A percentile compares a stretch with the other conserved stretches of the same genome.
phyloP scores from a whole-genome alignment of 2,888 invertebrate species.

The Aphrophora alni region DNA sequence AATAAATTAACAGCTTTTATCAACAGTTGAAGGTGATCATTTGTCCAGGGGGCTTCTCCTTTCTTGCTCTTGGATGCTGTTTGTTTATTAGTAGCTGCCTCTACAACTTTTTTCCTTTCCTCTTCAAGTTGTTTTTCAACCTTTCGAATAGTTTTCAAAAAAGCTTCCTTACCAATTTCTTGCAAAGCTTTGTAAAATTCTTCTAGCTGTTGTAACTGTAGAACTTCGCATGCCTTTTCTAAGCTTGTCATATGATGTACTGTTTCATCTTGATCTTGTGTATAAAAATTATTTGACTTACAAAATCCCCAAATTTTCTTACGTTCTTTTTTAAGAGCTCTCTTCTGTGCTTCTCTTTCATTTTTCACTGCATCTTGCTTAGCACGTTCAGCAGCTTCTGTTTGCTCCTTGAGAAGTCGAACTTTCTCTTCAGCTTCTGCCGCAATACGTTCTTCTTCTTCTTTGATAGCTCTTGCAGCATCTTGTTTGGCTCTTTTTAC shows the following conservation, averaged over 20 bases:
- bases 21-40: constrained; percentile 84
- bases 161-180: constrained; percentile 68
- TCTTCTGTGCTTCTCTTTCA: constrained; percentile 85
- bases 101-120: constrained; percentile 67
- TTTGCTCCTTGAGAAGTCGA: constrained; percentile 72
- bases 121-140: constrained; percentile 79
- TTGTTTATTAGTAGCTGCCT: constrained; percentile 44
- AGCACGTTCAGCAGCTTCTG: constrained; percentile 82
- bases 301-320: constrained; percentile 80
- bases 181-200: constrained; percentile 75
- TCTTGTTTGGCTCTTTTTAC: constrained; percentile 85
- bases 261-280: constrained; percentile 70
- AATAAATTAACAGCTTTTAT: constrained; percentile 98
- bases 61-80: constrained; percentile 42
- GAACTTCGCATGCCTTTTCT: constrained; percentile 87
- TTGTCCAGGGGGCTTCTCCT: constrained; percentile 72
- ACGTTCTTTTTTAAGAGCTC: constrained; percentile 84
- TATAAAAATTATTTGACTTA: constrained; percentile 83
- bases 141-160: constrained; percentile 70
- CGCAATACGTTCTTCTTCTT: constrained; percentile 78
- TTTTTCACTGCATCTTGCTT: constrained; percentile 81
- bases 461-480: constrained; percentile 80
- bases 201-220: constrained; percentile 75
- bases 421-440: constrained; percentile 69
- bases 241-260: constrained; percentile 88